Percentiles rank a stretch among this genome's conserved stretches.
Evolutionary conservation across 2,113 vertebrate species (phyloP).

Genomic region (Petaurus breviceps): DNA sequence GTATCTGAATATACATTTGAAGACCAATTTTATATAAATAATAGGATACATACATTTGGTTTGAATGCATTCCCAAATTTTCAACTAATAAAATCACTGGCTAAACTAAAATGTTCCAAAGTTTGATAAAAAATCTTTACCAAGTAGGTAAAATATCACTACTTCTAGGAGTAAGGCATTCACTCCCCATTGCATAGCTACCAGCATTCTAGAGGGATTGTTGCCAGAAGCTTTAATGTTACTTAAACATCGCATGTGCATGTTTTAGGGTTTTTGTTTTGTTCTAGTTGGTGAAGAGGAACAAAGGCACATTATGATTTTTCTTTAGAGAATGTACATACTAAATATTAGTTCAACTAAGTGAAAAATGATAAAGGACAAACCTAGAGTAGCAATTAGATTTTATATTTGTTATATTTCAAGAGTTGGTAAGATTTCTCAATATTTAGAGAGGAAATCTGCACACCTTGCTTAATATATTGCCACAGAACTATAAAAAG

Average conservation of each 20-base stretch:
- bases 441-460: constrained; percentile 15
- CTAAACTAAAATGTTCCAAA: constrained; percentile 4
- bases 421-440: neutral
- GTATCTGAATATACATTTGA: constrained; percentile 41
- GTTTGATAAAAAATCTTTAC: constrained; percentile 21
- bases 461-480: constrained; percentile 8
- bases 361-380: neutral
- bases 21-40: constrained; percentile 56
- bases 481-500: neutral
- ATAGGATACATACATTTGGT: constrained; percentile 22
- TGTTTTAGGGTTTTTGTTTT: constrained; percentile 16
- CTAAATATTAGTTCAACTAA: constrained; percentile 39
- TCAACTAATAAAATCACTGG: constrained; percentile 11
- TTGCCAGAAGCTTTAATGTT: constrained; percentile 19
- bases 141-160: constrained; percentile 40
- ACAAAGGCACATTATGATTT: neutral
- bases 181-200: constrained; percentile 42
- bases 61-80: constrained; percentile 27
- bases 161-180: constrained; percentile 39
- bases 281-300: constrained; percentile 4
- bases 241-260: neutral
- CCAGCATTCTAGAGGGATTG: neutral
- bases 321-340: constrained; percentile 42
- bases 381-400: neutral
- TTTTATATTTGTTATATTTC: neutral